phyloP scores from a whole-genome alignment of 1,140 invertebrate species.

The Monomorium pharaonis region DNA sequence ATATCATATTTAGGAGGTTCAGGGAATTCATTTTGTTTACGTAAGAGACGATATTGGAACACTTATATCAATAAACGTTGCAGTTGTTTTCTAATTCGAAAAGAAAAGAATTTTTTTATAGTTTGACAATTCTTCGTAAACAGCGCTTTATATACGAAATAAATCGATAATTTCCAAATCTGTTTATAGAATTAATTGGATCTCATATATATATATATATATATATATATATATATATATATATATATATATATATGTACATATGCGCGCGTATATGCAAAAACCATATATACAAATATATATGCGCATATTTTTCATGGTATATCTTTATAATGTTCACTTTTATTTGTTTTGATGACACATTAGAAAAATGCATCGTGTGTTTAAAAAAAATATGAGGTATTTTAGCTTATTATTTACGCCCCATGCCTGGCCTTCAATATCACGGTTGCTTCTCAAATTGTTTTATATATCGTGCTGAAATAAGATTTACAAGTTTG shows the following conservation, averaged over 20 bases:
- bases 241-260: neutral
- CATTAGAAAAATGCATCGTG: conserved; percentile 24
- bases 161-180: neutral
- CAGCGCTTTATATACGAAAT: conserved; percentile 19
- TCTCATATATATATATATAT: neutral
- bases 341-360: conserved; percentile 10
- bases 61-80: neutral
- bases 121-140: neutral
- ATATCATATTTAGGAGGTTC: conserved; percentile 61
- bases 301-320: conserved; percentile 20
- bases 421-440: neutral
- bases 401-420: conserved; percentile 11
- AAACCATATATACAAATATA: conserved; percentile 24
- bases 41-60: conserved; percentile 5
- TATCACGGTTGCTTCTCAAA: conserved; percentile 8
- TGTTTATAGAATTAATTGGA: conserved; percentile 12
- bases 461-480: conserved; percentile 15
- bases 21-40: conserved; percentile 64
- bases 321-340: neutral
- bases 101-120: neutral
- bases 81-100: neutral
- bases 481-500: conserved; percentile 55
- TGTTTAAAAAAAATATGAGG: conserved; percentile 45
- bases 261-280: neutral
- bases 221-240: neutral